Evolutionary conservation across 1,140 invertebrate species (phyloP).

Genomic region (Globodera ellingtonae): DNA sequence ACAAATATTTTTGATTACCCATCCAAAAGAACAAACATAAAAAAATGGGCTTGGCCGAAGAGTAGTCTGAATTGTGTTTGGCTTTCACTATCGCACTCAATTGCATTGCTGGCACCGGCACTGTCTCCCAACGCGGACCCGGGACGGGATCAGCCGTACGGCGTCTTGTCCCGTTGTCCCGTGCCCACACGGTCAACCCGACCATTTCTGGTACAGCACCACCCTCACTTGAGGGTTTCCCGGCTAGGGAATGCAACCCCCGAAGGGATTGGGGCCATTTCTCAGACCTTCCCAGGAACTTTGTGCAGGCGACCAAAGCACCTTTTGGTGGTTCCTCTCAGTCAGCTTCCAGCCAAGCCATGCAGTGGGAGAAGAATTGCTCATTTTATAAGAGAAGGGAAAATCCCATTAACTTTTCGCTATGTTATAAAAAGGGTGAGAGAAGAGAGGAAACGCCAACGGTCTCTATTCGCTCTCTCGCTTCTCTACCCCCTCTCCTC

Average conservation of each 20-base stretch:
- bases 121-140: constrained; percentile 29
- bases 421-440: background rate
- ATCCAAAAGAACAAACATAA: too few species aligned
- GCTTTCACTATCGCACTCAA: constrained; percentile 34
- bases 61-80: constrained; percentile 37
- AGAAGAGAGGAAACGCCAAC: background rate
- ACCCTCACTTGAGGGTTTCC: constrained; percentile 28
- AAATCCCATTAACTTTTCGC: background rate
- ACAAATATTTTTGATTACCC: too few species aligned
- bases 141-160: constrained; percentile 13
- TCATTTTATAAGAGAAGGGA: background rate
- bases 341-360: constrained; percentile 16
- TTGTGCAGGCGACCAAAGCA: background rate
- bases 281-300: constrained; percentile 42
- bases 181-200: constrained; percentile 17
- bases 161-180: constrained; percentile 21
- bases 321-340: constrained; percentile 13
- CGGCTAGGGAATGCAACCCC: constrained; percentile 33
- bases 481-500: background rate
- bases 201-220: constrained; percentile 37
- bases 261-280: constrained; percentile 28
- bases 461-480: background rate
- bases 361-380: too few species aligned
- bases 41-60: constrained; percentile 1
- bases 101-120: constrained; percentile 34